Evolutionary conservation across 2,113 vertebrate genomes (phyloP), one percentile per base, ranked within the genome.

Genomic region (Hystrix brachyura): DNA sequence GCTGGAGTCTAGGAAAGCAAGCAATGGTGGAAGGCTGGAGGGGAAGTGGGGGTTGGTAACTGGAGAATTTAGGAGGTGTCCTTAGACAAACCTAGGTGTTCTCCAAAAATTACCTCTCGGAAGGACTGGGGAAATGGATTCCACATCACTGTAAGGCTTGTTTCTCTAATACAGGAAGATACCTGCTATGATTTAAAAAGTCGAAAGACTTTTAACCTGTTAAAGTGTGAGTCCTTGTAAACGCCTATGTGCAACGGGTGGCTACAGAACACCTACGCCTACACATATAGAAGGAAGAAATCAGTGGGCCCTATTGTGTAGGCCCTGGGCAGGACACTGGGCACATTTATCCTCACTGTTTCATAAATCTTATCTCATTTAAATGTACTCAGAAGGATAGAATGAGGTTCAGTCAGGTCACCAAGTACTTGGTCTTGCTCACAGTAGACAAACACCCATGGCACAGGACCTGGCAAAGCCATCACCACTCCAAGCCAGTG

Each of bases 101-200:
- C 84, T 64, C 83, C 11, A 34, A 0, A 0, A 78, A 82, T 34
- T 38, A n/a, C 34, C 71, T 87, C 69, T 59, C 25, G 2, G 80
- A 79, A 94, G 46, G 21, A 51, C 43, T 38, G 59, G 74, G n/a
- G 60, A 71, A 62, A 96, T 67, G 10, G 78, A 81, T 55, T 71
- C 34, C 59, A 86, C 48, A 65, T 60, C 78, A 60, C 0, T 53
- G 57, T 6, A 62, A 93, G 4, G 19, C 76, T 55, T 79, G n/a
- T n/a, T 92, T 53, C 69, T 69, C 59, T n/a, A 64, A 81, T 9
- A 34, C 15, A 62, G 8, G 11, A 57, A 84, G 32, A 59, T 83
- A 64, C 48, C 71, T 34, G 17, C 10, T 17, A 0, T 38, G 55
- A 34, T 8, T 32, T n/a, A 14, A 76, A 86, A 15, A 10, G 48